Base-by-base conservation (phyloP, 2,888 invertebrate species). In the Girardia tigrina region DNA sequence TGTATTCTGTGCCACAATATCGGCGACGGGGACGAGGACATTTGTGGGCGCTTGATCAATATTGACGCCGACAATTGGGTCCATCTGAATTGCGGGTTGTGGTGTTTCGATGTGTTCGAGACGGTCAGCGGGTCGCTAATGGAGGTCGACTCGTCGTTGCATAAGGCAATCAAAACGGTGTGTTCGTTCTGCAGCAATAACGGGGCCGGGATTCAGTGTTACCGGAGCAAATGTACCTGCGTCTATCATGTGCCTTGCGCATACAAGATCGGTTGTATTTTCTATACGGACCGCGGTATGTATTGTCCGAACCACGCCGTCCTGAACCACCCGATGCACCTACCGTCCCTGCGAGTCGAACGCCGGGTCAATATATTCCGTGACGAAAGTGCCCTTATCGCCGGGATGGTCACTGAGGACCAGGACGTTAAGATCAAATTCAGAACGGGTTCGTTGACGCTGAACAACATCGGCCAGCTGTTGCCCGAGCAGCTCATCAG, bases 11-110 rank as follows among this genome's bases (percentile, higher is more conserved):
- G 74, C 56, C n/a, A 56, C 23, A 26, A 26, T 26, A 28, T 23
- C 1, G 93, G 94, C 0, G 95, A 97, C 84, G 91, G 91, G 0
- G 89, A 90, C 0, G 90, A 91, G 0, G 91, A 94, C 82, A 94
- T 94, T 0, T 90, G 93, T 6, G 92, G 92, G 2, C 86, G 98
- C 76, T 86, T 99, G 73, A 86, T 99, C 20, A 97, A 97, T 84
- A 90, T 91, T 82, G 97, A 97, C 84, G 92, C 94, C 16, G 92
- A 94, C 84, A 90, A 93, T 83, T 99, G 97, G 97, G 91, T 94
- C 73, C 98, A 98, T 84, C 86, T 98, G 28, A 99, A 98, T 85
- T 98, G 98, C 85, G 97, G 94, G 1, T 87, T 99, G 26, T 98
- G 98, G 98, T 94, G 95, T 0, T 90, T 91, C 79, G 93, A 94